Evolutionary conservation across 2,888 invertebrate genomes (phyloP), one percentile per base, ranked within the genome.

Genomic region (Cyclophora punctaria): DNA sequence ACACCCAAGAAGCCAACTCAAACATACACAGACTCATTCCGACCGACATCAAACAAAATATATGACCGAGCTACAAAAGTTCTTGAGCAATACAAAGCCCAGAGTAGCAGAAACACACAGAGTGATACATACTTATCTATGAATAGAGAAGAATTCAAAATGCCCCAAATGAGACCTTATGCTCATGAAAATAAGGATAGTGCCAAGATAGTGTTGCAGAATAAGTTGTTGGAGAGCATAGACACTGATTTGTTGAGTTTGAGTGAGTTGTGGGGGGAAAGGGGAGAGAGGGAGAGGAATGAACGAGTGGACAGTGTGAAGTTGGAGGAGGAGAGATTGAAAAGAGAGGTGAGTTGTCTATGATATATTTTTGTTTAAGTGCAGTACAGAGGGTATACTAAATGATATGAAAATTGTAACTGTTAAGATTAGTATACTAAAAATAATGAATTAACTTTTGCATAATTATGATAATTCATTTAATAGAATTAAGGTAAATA

Each of bases 281-380:
- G 69, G 58, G 78, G 71, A 52, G 84, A 73, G 51, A 71, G 64
- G 43, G 78, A 67, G 3, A 58, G 59, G 44, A 72, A 64, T 53
- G 86, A 77, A 47, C 75, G 72, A 54, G 77, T 76, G 7, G 85
- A 86, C 2, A 82, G 77, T 49, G 63, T 75, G 3, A 92, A 91
- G 67, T 76, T 95, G 3, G 93, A 95, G 69, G 95, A 95, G 73
- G 95, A 96, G 72, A 92, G 92, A 67, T 81, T 94, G 42, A 90
- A 94, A 53, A 87, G 96, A 67, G 92, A 94, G 88, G 95, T 95
- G 84, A 75, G 81, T 65, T 41, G 41, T 3, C 3, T 41, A 5
- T 41, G 20, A 20, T 20, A 20, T 20, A 20, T 20, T 20, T 20
- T 20, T 20, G 20, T 20, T 20, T 20, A 20, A 20, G 20, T 20